Conservation (phyloP, 2,113 vertebrate species). For the Myotis davidii region DNA sequence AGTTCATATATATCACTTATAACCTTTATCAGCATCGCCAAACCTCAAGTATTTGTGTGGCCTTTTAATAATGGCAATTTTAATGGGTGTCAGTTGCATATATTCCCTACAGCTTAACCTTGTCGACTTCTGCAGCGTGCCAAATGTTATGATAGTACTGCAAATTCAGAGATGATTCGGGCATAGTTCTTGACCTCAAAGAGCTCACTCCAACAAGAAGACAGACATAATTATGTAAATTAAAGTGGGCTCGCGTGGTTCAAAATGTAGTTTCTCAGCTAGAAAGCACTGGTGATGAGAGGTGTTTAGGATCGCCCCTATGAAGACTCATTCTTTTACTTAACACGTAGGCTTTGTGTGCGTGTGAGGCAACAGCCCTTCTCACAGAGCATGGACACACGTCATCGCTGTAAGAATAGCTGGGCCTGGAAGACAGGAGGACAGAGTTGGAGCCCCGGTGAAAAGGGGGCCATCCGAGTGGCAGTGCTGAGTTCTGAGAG, state of each 20-base stretch:
- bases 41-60: neutral
- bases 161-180: neutral
- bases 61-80: constrained; percentile 38
- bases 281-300: neutral
- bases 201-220: neutral
- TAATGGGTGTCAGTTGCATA: neutral
- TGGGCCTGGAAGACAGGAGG: neutral
- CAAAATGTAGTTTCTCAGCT: neutral
- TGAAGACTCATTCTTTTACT: neutral
- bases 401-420: neutral
- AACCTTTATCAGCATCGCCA: constrained; percentile 10
- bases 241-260: neutral
- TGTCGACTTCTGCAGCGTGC: neutral
- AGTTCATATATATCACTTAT: neutral
- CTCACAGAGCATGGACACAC: neutral
- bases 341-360: neutral
- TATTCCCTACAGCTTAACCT: neutral
- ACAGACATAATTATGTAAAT: constrained; percentile 5
- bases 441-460: neutral
- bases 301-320: fast-evolving
- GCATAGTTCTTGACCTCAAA: neutral
- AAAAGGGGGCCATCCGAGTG: neutral
- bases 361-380: fast-evolving
- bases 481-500: neutral
- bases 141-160: neutral